Evolutionary conservation across 2,113 vertebrate species (phyloP).

Genomic region (Pogonocichla stellata): DNA sequence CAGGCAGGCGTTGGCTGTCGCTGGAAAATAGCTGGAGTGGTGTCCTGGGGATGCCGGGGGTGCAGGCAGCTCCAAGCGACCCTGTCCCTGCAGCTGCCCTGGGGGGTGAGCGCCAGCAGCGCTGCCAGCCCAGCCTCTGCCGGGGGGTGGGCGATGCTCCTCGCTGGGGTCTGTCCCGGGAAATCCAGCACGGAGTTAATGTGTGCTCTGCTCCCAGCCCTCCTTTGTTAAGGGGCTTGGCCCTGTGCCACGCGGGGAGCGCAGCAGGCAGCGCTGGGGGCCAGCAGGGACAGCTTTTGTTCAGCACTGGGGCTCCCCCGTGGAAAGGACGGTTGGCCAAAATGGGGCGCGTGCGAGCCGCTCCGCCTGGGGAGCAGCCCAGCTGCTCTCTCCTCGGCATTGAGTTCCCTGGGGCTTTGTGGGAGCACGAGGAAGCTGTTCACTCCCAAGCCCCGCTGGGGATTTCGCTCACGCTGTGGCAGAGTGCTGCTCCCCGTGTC

Average conservation of each 20-base stretch:
- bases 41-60: background rate
- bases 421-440: background rate
- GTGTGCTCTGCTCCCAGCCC: background rate
- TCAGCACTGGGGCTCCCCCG: background rate
- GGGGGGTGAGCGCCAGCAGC: background rate
- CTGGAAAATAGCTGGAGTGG: background rate
- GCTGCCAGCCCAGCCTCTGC: background rate
- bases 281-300: background rate
- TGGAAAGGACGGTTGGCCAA: background rate
- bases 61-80: background rate
- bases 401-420: background rate
- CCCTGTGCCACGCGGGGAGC: background rate
- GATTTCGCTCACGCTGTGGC: background rate
- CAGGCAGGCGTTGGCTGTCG: background rate
- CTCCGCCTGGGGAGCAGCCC: background rate
- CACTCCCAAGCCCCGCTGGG: background rate
- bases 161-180: background rate
- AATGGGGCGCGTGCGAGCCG: background rate
- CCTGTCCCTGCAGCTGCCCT: background rate
- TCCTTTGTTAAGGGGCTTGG: slow-evolving; percentile 15
- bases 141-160: background rate
- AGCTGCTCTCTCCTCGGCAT: background rate
- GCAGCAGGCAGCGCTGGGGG: background rate
- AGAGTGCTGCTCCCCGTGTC: background rate
- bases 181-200: background rate